Percentiles rank a stretch among this genome's conserved stretches.
Evolutionary conservation across 1,140 invertebrate genomes (phyloP).

Genomic region (Lordiphosa clarofinis): DNA sequence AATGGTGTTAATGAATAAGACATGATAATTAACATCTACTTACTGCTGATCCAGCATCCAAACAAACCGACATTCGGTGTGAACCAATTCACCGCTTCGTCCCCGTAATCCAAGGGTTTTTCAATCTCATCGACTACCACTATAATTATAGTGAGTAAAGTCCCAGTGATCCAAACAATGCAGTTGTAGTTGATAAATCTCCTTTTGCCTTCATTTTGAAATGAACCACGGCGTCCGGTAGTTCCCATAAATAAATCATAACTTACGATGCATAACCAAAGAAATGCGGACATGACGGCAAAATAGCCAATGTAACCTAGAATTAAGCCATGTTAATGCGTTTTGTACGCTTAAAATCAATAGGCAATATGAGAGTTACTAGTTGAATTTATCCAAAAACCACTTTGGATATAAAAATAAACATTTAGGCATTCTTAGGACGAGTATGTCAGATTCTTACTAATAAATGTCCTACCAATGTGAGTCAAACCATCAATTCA

Average conservation of each 20-base stretch:
- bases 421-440: no score
- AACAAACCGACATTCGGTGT: conserved; percentile 80
- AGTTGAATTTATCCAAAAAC: no score
- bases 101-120: no score
- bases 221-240: conserved; percentile 79
- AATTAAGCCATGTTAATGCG: not conserved
- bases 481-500: no score
- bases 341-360: no score
- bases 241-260: conserved; percentile 87
- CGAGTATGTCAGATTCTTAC: no score
- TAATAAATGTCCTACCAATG: no score
- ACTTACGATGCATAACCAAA: conserved; percentile 88
- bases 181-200: conserved; percentile 84
- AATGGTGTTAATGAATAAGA: no score
- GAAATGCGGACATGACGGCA: conserved; percentile 85
- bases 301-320: conserved; percentile 85
- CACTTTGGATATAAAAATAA: no score
- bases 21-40: conserved; percentile 21
- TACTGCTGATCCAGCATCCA: conserved; percentile 82
- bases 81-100: conserved; percentile 23
- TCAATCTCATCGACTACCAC: conserved; percentile 21
- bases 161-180: conserved; percentile 85
- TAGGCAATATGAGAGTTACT: no score
- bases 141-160: conserved; percentile 77
- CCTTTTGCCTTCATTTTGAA: conserved; percentile 54